These are phyloP conservation scores for Camponotus fellah DNA, from an alignment of 2,888 invertebrate genomes.

Conservation along the genomic window DNA sequence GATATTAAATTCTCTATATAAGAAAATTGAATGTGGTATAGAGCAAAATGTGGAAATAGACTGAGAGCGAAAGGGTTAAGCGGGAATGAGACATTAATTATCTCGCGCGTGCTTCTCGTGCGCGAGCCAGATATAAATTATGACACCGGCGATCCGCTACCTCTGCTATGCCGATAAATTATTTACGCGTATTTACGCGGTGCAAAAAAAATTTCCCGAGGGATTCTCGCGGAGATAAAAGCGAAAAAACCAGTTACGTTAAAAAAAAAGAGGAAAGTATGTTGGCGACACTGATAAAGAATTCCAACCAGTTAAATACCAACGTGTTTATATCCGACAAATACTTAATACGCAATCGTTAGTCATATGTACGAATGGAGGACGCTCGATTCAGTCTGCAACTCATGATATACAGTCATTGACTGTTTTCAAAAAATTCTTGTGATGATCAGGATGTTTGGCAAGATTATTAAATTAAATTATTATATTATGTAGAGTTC, in stretches of 20 bases:
- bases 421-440: slow-evolving; percentile 13
- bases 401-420: slow-evolving; percentile 13
- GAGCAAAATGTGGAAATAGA: neutral
- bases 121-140: slow-evolving; percentile 63
- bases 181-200: slow-evolving; percentile 70
- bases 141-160: slow-evolving; percentile 52
- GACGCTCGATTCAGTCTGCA: slow-evolving; percentile 3
- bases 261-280: slow-evolving; percentile 39
- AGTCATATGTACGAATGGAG: slow-evolving; percentile 6
- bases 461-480: slow-evolving; percentile 19
- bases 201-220: slow-evolving; percentile 52
- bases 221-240: slow-evolving; percentile 56
- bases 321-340: slow-evolving; percentile 55
- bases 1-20: neutral
- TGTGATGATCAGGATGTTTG: slow-evolving; percentile 5
- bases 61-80: slow-evolving; percentile 32
- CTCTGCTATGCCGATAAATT: slow-evolving; percentile 68
- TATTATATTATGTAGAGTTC: neutral
- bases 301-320: slow-evolving; percentile 51
- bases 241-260: slow-evolving; percentile 73
- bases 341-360: slow-evolving; percentile 63
- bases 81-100: slow-evolving; percentile 69
- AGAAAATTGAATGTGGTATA: neutral
- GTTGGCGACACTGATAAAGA: slow-evolving; percentile 55
- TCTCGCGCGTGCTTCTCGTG: slow-evolving; percentile 55